These are phyloP conservation scores for Gonioctena quinquepunctata DNA, from an alignment of 1,140 invertebrate genomes.

Conservation along the genomic window DNA sequence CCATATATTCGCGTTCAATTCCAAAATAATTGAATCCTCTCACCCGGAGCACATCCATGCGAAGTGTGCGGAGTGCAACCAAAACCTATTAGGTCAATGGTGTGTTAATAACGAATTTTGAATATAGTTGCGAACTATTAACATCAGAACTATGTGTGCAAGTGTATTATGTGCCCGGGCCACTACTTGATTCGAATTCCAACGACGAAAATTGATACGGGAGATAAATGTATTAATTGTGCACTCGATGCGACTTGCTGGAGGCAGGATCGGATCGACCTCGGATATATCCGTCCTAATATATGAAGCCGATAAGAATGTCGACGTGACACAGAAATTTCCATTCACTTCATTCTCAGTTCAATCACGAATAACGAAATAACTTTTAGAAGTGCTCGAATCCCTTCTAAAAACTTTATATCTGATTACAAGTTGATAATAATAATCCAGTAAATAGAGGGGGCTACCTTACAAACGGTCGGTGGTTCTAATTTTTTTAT, in stretches of 20 bases:
- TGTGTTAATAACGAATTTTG: slow-evolving; percentile 46
- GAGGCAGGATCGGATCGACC: not conserved
- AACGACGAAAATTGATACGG: slow-evolving; percentile 32
- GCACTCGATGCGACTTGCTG: not conserved
- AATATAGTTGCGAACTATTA: slow-evolving; percentile 47
- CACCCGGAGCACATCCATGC: not conserved
- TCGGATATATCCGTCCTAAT: too few species aligned
- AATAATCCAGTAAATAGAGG: too few species aligned
- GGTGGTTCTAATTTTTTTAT: too few species aligned
- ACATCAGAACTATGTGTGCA: slow-evolving; percentile 35
- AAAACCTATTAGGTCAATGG: slow-evolving; percentile 42
- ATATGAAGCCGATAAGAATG: too few species aligned
- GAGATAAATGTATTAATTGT: slow-evolving; percentile 11
- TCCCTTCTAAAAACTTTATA: too few species aligned
- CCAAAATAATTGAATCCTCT: slow-evolving; percentile 1
- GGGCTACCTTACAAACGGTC: too few species aligned
- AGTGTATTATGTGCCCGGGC: slow-evolving; percentile 17
- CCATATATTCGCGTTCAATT: not conserved
- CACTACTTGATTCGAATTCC: slow-evolving; percentile 20
- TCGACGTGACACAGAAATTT: too few species aligned
- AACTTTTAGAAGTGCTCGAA: too few species aligned
- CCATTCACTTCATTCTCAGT: too few species aligned
- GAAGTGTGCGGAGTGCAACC: slow-evolving; percentile 3
- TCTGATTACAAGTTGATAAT: too few species aligned
- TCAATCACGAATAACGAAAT: too few species aligned